Evolutionary conservation across 53 echinoderm and acorn worm genomes (phyloP), one percentile per base, ranked within the genome.

Genomic region (Crossaster papposus): DNA sequence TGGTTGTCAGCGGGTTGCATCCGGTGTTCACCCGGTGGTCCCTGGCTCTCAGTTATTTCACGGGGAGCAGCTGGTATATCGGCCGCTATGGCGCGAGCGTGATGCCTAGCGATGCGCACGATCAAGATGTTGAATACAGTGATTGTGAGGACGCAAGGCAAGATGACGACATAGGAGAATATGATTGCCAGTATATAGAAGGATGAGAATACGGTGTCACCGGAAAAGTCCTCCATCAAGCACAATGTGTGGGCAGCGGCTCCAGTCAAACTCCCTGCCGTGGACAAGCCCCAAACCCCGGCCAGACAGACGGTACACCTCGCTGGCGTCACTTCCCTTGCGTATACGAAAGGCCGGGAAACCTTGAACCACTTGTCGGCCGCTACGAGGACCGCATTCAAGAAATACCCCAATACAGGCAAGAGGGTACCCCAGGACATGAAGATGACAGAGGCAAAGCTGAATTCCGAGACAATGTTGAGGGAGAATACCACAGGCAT

Each of bases 361-460:
- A 81, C 64, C 29, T 63, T 81, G 29, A 64, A 81, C 81, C 81
- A 81, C 35, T 81, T 81, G 37, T 81, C 81, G 14, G 7, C 81
- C 3, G 81, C 65, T 50, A 81, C 20, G 22, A 81, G 81, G 36
- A 65, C 34, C n/a, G 36, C 81, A 36, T 81, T 81, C 26, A 81
- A 54, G 54, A 81, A 81, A n/a, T 63, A 81, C 36, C 81, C 81
- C 13, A 64, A 64, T 17, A 64, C 12, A 64, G n/a, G 0, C 11
- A 81, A 35, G 81, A 36, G 15, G 0, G 64, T 10, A 14, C 24
- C 6, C 33, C 35, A 63, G 11, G 64, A 23, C 64, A 81, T 15
- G 9, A 13, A 26, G 34, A 81, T 34, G 24, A 81, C 29, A 20
- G 26, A 81, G 13, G 81, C 36, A 63, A 5, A 24, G 2, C 13